phyloP scores from a whole-genome alignment of 2,113 vertebrate species.

The Centrocercus urophasianus region DNA sequence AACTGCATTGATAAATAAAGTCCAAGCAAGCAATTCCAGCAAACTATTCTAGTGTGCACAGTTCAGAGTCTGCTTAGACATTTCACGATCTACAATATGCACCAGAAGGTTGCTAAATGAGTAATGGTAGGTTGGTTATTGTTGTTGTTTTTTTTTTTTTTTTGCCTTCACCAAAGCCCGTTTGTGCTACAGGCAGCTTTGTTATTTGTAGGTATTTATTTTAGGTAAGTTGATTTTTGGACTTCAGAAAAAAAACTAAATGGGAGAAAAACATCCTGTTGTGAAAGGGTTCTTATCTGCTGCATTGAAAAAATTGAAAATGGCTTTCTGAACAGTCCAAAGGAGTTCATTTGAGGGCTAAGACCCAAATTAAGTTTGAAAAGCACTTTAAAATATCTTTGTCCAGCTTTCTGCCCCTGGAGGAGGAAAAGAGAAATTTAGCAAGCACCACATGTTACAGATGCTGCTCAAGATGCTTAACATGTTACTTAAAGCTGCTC shows the following conservation, averaged over 20 bases:
- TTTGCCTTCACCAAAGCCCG: background rate
- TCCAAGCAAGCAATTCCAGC: background rate
- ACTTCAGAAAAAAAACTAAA: background rate
- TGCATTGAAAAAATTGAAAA: background rate
- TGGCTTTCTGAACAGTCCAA: background rate
- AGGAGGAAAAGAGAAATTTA: slow-evolving; percentile 41
- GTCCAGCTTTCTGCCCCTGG: slow-evolving; percentile 25
- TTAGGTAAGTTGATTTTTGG: background rate
- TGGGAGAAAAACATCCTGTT: background rate
- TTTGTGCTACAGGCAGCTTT: background rate
- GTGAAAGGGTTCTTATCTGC: background rate
- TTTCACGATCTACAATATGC: background rate
- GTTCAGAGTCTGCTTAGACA: slow-evolving; percentile 66
- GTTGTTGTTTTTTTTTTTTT: background rate
- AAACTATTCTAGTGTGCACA: slow-evolving; percentile 5
- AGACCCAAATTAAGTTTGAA: background rate
- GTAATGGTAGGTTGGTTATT: background rate
- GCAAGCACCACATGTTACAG: slow-evolving; percentile 39
- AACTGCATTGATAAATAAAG: slow-evolving; percentile 20
- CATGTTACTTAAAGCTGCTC: slow-evolving; percentile 39
- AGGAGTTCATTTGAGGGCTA: background rate
- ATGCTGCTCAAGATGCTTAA: slow-evolving; percentile 47
- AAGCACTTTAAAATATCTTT: slow-evolving; percentile 6
- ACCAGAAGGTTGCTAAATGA: slow-evolving; percentile 31
- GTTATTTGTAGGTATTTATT: background rate